phyloP scores from a whole-genome alignment of 2,888 invertebrate species.

The Trilocha varians region DNA sequence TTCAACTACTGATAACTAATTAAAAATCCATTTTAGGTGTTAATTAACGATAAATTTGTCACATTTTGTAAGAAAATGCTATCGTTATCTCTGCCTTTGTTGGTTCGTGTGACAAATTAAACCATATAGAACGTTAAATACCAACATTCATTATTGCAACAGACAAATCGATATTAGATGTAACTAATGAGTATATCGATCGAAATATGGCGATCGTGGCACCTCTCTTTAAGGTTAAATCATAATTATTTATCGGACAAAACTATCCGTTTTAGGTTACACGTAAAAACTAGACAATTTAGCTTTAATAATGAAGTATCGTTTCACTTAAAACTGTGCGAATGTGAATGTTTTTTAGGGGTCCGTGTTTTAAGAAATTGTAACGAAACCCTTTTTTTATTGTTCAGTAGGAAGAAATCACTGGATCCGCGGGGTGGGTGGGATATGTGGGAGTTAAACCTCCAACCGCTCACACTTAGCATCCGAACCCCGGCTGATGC shows the following conservation, averaged over 20 bases:
- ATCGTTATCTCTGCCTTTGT: no score
- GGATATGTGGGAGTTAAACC: no score
- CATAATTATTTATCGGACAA: not conserved
- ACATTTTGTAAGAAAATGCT: no score
- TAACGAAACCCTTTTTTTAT: constrained; percentile 32
- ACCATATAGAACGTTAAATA: not conserved
- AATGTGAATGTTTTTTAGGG: no score
- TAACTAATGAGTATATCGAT: not conserved
- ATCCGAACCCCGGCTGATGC: no score
- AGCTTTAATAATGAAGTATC: constrained; percentile 6
- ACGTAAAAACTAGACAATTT: constrained; percentile 4
- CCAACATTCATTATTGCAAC: not conserved
- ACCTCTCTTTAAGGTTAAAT: not conserved
- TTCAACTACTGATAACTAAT: no score
- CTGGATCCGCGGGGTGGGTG: no score
- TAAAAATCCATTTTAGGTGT: no score
- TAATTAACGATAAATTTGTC: no score
- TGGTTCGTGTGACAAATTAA: no score
- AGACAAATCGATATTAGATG: not conserved
- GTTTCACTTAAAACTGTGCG: constrained; percentile 15
- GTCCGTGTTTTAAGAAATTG: constrained; percentile 23
- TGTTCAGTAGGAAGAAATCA: no score
- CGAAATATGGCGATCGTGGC: not conserved
- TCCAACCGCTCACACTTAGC: no score
- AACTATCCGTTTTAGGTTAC: not conserved